Percentiles rank a stretch among this genome's conserved stretches.
Evolutionary conservation across 2,888 invertebrate genomes (phyloP).

Genomic region (Diplolepis rosae): DNA sequence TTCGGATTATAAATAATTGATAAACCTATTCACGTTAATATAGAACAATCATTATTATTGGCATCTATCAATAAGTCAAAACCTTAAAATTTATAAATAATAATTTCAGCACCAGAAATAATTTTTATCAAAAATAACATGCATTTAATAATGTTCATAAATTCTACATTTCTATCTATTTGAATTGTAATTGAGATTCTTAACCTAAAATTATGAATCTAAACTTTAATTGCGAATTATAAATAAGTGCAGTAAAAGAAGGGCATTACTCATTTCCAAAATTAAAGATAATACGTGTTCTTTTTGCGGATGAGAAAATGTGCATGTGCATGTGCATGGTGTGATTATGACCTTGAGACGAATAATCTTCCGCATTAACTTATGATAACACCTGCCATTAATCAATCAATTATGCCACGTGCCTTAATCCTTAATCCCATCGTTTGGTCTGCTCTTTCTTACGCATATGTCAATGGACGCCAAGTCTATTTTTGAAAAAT

Average conservation of each 20-base stretch:
- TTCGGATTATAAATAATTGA: too few species aligned
- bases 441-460: conserved; percentile 36
- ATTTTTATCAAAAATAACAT: background rate
- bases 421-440: conserved; percentile 43
- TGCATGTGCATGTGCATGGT: conserved; percentile 8
- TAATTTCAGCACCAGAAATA: background rate
- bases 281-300: background rate
- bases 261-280: conserved; percentile 2
- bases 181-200: too few species aligned
- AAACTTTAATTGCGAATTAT: background rate
- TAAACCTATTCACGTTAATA: too few species aligned
- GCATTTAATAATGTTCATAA: background rate
- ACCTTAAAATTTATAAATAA: background rate
- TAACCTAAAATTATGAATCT: background rate
- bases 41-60: background rate
- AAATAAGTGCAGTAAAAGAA: background rate
- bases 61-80: background rate
- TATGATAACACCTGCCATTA: conserved; percentile 48
- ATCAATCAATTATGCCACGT: conserved; percentile 49
- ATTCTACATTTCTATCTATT: too few species aligned
- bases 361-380: conserved; percentile 40
- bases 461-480: conserved; percentile 54
- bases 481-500: conserved; percentile 68
- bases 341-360: conserved; percentile 12
- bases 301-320: background rate